Conservation (phyloP, 2,888 invertebrate genomes). For the Gibbula magus region DNA sequence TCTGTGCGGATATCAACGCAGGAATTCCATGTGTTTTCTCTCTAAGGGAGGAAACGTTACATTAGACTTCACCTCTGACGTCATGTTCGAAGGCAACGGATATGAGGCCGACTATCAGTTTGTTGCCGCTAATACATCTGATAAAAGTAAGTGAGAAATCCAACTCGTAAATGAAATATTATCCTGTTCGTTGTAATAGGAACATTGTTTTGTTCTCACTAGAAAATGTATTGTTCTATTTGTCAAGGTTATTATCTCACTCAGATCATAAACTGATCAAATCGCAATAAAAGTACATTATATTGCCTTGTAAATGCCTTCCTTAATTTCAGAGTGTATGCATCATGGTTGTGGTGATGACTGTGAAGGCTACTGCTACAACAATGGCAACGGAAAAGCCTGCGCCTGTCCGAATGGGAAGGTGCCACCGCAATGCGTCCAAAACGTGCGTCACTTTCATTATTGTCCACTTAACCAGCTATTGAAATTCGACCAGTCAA, state of each 20-base stretch:
- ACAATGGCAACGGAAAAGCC: not conserved
- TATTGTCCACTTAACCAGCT: no score
- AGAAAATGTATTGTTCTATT: no score
- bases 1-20: not conserved
- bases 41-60: not conserved
- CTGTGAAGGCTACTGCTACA: not conserved
- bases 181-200: no score
- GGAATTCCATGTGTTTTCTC: not conserved
- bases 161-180: no score
- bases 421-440: not conserved
- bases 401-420: not conserved
- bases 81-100: not conserved
- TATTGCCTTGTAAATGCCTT: no score
- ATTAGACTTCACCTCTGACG: not conserved
- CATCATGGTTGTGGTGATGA: not conserved
- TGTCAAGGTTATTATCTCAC: no score
- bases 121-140: not conserved
- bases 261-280: no score
- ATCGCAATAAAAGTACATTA: no score
- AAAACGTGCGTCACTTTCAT: not conserved
- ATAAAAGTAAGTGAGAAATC: not conserved
- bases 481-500: no score
- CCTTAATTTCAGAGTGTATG: not conserved
- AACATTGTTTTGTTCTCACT: no score
- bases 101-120: not conserved